These are phyloP conservation scores for Esox masquinongy DNA, from an alignment of 2,797 vertebrate genomes.

Conservation along the genomic window DNA sequence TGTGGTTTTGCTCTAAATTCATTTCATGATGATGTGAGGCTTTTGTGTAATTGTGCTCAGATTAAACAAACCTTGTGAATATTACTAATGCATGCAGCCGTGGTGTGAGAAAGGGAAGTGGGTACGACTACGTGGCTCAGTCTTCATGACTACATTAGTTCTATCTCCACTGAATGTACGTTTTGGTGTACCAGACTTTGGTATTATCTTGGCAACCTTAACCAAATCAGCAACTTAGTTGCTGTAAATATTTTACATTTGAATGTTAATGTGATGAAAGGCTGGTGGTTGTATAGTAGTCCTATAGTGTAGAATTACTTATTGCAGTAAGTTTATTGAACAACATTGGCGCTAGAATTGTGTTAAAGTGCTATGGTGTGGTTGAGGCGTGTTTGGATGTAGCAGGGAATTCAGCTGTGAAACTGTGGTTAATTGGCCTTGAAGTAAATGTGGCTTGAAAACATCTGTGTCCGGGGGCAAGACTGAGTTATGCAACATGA, in stretches of 20 bases:
- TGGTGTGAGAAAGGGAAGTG: not conserved
- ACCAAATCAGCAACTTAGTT: not conserved
- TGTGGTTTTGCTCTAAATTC: conserved; percentile 46
- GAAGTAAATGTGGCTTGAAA: conserved; percentile 50
- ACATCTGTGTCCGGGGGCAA: conserved; percentile 58
- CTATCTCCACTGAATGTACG: not conserved
- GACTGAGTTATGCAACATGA: conserved; percentile 55
- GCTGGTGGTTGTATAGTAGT: not conserved
- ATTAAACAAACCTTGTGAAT: not conserved
- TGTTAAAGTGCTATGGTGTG: conserved; percentile 18
- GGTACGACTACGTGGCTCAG: not conserved
- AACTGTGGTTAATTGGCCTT: conserved; percentile 60
- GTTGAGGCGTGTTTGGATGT: conserved; percentile 45
- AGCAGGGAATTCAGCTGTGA: conserved; percentile 63
- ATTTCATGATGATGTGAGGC: conserved; percentile 32
- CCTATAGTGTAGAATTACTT: not conserved
- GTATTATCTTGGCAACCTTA: not conserved
- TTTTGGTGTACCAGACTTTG: not conserved
- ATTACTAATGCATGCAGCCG: not conserved
- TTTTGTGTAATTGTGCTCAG: conserved; percentile 32
- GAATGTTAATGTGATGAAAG: not conserved
- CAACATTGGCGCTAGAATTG: not conserved
- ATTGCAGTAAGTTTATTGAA: not conserved
- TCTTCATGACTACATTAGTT: not conserved
- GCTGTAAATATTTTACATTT: not conserved